Evolutionary conservation across 1,140 invertebrate species (phyloP), one percentile per base, ranked within the genome.

Genomic region (Drosophila prosaltans): DNA sequence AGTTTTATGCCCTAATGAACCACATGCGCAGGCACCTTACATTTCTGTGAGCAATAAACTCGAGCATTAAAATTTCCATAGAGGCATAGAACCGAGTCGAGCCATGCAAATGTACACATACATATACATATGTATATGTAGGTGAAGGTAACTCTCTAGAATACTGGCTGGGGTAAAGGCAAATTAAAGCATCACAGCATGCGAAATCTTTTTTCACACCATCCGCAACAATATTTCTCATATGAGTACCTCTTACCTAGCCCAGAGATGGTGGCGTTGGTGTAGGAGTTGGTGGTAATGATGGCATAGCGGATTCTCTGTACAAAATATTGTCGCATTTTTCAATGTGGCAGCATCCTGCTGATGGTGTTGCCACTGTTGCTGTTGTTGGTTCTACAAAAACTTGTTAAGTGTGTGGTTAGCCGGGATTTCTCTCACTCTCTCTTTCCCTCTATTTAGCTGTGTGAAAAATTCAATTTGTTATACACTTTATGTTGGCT

Each of bases 381-480:
- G 45, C 21, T 51, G 45, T 0, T 45, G 45, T 24, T 24, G 45
- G 45, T 48, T 48, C 2, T 51, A 79, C 69, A 88, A 79, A 88
- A 86, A 88, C 75, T 86, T 86, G 82, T 83, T 86, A 86, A 86
- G 82, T 85, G 83, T 88, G 72, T 70, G 83, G 83, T 88, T 83
- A 77, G 67, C 63, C 61, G 39, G 62, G 39, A 43, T 36, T 43
- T 40, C 61, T 36, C 41, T 32, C 11, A 4, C 32, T 36, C 6
- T 36, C 32, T 36, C 32, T 36, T 5, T 36, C 21, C 9, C 26
- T 26, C 45, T 32, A 43, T 59, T 39, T 59, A 28, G 26, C 51
- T 55, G 21, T 48, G 60, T 79, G 80, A 82, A 72, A 88, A 89
- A 88, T 88, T 88, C 84, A 88, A 88, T 88, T 88, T 88, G 83